Evolutionary conservation across 2,113 vertebrate species (phyloP), one percentile per base, ranked within the genome.

Genomic region (Phoenicopterus ruber): DNA sequence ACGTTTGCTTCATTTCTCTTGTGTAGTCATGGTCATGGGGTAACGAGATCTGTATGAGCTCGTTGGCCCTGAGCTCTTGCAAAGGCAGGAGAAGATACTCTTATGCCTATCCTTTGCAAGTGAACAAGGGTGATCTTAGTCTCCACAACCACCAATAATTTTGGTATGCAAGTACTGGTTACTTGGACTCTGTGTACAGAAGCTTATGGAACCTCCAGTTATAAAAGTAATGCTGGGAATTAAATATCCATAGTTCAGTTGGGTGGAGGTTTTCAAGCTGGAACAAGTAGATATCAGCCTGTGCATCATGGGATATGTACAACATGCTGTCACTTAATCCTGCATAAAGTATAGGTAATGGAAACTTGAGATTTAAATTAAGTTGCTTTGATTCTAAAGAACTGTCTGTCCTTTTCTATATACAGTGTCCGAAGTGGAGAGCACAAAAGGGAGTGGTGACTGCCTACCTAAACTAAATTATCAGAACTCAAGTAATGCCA

Each of bases 391-490:
- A 3, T 58, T 52, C 32, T 59, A 2, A 69, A n/a, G 22, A 74
- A 10, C 29, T 80, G 6, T 54, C 17, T 93, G 19, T 97, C 44
- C 32, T 88, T 93, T 83, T 90, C n/a, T 96, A 21, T 52, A 29
- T 86, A 9, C 93, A 98, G 98, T 98, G 47, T 98, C 98, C 0
- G 98, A 98, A 79, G 97, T 91, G 21, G 98, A 98, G 85, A 98
- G 98, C 62, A 28, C 97, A 46, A 98, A 98, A 91, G 98, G 98
- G 78, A 98, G 98, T 46, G 93, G 97, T 10, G 98, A 98, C 40
- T 98, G 98, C 82, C 97, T 98, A 28, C 96, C 98, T 34, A 97
- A 96, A 21, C 95, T 98, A 12, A 94, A 82, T 76, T 98, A 98
- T 34, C 98, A 97, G 15, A 96, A 59, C 80, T 96, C 88, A 26